A percentile compares a stretch with the other conserved stretches of the same genome.
Conservation (phyloP, 2,888 invertebrate species). For the Acrobasis suavella region DNA sequence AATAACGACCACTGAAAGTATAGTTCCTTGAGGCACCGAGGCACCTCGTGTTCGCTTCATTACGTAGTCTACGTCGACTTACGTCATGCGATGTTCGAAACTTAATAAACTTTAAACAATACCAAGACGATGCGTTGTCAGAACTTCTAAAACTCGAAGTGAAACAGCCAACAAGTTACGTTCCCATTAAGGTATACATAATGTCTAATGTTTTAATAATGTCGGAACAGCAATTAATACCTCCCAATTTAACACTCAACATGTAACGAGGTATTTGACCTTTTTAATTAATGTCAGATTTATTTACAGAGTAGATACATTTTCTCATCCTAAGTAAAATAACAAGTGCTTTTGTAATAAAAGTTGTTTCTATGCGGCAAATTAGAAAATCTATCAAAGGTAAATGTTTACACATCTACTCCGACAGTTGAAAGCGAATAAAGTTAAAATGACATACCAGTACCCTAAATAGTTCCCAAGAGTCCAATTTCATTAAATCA, state of each 20-base stretch:
- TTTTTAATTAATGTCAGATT: conserved; percentile 3
- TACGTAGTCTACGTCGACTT: conserved; percentile 65
- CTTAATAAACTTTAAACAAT: conserved; percentile 80
- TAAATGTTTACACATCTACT: conserved; percentile 5
- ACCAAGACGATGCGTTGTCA: conserved; percentile 75
- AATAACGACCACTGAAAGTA: conserved; percentile 26
- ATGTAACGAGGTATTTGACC: neutral
- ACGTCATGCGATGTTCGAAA: conserved; percentile 71
- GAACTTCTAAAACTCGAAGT: conserved; percentile 68
- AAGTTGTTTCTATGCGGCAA: neutral
- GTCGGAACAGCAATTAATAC: conserved; percentile 31
- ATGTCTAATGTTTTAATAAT: conserved; percentile 64
- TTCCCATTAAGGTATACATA: conserved; percentile 70
- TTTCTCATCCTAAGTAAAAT: neutral
- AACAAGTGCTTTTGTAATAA: neutral
- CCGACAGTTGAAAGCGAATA: conserved; percentile 21
- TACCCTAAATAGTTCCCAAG: conserved; percentile 53
- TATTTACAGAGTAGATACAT: neutral
- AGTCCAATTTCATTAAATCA: conserved; percentile 66
- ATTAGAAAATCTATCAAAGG: conserved; percentile 4
- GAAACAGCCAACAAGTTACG: conserved; percentile 66
- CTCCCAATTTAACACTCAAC: conserved; percentile 12
- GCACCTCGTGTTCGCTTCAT: conserved; percentile 55
- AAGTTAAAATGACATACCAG: conserved; percentile 48
- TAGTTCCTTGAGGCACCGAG: conserved; percentile 25